Evolutionary conservation across 1,140 invertebrate species (phyloP).

Genomic region (Cotesia vestalis): DNA sequence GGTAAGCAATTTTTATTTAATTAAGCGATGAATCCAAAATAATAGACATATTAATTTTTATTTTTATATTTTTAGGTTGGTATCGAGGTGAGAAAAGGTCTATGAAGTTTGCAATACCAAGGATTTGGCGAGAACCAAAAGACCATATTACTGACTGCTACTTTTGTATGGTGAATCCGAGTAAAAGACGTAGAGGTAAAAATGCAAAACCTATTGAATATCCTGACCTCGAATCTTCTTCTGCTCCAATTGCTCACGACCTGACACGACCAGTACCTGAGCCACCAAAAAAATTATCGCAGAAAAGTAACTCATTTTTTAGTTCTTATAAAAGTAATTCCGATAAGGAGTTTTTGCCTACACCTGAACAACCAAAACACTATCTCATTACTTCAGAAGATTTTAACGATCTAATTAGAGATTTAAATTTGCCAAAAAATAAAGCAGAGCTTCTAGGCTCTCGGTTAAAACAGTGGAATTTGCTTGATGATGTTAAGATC

Average conservation of each 20-base stretch:
- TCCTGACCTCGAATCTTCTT: background rate
- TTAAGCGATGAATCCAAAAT: background rate
- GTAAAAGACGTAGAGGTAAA: slow-evolving; percentile 2
- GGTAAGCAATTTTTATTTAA: slow-evolving; percentile 1
- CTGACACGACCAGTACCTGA: background rate
- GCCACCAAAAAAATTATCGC: background rate
- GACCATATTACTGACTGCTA: background rate
- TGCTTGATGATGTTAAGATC: no score
- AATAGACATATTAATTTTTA: slow-evolving; percentile 5
- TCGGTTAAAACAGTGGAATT: no score
- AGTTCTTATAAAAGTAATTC: slow-evolving; percentile 10
- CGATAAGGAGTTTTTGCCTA: background rate
- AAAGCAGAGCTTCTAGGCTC: no score
- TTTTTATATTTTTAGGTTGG: slow-evolving; percentile 6
- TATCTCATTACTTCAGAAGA: background rate
- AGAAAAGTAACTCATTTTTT: background rate
- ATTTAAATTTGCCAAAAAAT: slow-evolving; percentile 9
- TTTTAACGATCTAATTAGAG: background rate
- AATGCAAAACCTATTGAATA: slow-evolving; percentile 6
- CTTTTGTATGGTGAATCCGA: background rate
- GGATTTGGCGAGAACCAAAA: background rate
- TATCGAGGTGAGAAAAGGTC: background rate
- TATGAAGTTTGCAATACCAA: background rate
- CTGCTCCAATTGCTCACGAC: background rate
- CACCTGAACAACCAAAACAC: background rate